A percentile compares a stretch with the other conserved stretches of the same genome.
Evolutionary conservation across 2,797 vertebrate species (phyloP).

Genomic region (Hipposideros larvatus): DNA sequence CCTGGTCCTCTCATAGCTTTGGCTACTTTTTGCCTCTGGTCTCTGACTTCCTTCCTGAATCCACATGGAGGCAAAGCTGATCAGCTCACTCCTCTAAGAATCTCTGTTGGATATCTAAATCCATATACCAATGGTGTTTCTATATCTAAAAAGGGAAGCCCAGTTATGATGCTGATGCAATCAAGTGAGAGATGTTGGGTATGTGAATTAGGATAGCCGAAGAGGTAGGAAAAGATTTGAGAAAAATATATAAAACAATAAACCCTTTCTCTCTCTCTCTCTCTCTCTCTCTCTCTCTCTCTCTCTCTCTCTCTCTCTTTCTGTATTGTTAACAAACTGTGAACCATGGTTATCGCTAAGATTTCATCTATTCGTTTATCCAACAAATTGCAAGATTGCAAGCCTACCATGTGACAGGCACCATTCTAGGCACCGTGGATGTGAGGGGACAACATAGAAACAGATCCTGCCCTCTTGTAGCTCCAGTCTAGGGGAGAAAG

Average conservation of each 20-base stretch:
- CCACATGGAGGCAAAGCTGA: neutral
- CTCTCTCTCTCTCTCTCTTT: neutral
- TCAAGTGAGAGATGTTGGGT: neutral
- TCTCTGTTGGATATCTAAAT: neutral
- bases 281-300: neutral
- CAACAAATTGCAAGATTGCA: neutral
- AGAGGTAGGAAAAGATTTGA: neutral
- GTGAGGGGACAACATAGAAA: neutral
- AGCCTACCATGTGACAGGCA: neutral
- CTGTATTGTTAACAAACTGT: neutral
- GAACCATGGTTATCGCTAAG: neutral
- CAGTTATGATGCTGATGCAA: neutral
- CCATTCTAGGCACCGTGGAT: neutral
- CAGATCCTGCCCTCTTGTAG: neutral
- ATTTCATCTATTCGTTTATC: constrained; percentile 37
- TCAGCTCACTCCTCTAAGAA: neutral
- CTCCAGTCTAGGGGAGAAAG: neutral
- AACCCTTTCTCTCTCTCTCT: neutral
- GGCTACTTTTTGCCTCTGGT: neutral
- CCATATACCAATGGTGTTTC: neutral
- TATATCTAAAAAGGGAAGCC: neutral
- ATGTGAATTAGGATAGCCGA: neutral
- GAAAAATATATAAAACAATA: neutral
- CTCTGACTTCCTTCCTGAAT: neutral
- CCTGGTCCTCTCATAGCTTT: neutral